phyloP scores from a whole-genome alignment of 2,888 invertebrate species.

The Lithosia quadra region DNA sequence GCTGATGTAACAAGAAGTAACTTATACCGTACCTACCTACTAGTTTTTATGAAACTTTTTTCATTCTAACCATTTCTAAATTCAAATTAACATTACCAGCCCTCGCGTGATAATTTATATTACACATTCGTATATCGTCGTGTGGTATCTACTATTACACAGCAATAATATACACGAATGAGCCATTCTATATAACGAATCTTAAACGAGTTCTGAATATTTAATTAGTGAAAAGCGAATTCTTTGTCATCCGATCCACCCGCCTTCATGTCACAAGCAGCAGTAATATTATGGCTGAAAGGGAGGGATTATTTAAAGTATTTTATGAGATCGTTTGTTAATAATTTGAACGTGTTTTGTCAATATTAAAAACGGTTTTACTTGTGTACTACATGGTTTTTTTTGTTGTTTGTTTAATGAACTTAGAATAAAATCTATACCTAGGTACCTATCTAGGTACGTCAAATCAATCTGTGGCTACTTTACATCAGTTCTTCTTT shows the following conservation, averaged over 20 bases:
- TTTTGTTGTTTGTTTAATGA: no score
- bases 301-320: neutral
- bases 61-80: neutral
- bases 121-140: neutral
- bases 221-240: constrained; percentile 1
- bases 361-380: no score
- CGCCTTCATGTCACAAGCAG: neutral
- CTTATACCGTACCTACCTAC: neutral
- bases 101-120: neutral
- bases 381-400: no score
- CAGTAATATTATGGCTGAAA: constrained; percentile 1
- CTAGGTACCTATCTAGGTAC: no score
- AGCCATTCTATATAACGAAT: neutral
- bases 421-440: no score
- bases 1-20: no score
- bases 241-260: neutral
- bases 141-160: neutral
- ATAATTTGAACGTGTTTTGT: neutral
- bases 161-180: neutral
- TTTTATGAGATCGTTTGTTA: neutral
- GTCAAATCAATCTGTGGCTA: no score
- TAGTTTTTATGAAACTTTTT: neutral
- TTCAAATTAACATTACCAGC: neutral
- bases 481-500: no score
- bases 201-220: constrained; percentile 1